phyloP scores from a whole-genome alignment of 2,113 vertebrate species.

The Hypomesus transpacificus region DNA sequence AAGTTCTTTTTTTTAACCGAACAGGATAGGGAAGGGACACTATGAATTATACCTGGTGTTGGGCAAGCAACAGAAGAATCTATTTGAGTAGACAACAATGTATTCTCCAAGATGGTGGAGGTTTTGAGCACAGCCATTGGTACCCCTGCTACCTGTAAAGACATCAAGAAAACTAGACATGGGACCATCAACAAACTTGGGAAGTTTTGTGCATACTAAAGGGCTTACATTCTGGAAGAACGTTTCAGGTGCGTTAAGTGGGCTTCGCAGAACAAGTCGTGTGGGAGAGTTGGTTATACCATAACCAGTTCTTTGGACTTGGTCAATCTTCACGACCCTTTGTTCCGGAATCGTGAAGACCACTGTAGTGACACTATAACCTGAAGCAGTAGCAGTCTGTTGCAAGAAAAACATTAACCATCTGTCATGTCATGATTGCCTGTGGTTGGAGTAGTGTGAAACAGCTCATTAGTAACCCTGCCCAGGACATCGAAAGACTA shows the following conservation, averaged over 20 bases:
- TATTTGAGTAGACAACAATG: conserved; percentile 63
- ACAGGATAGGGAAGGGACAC: background rate
- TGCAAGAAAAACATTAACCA: conserved; percentile 15
- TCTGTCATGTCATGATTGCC: background rate
- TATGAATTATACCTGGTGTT: conserved; percentile 29
- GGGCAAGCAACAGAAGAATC: conserved; percentile 70
- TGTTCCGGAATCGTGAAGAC: conserved; percentile 59
- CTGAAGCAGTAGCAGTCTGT: conserved; percentile 12
- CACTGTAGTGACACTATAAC: conserved; percentile 47
- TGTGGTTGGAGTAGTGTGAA: no score
- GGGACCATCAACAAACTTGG: background rate
- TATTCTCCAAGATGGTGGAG: conserved; percentile 65
- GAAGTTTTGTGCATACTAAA: background rate
- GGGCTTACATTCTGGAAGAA: conserved; percentile 57
- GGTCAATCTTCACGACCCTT: conserved; percentile 48
- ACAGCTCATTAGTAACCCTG: no score
- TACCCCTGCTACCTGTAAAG: conserved; percentile 63
- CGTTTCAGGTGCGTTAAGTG: conserved; percentile 40
- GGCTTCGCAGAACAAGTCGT: conserved; percentile 58
- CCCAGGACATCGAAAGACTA: no score
- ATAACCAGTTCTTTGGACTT: conserved; percentile 60
- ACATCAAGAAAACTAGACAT: background rate
- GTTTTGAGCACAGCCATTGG: conserved; percentile 69
- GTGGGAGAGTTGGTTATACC: conserved; percentile 49
- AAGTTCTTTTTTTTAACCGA: background rate